Conservation (phyloP, 2,797 vertebrate species). For the Apodemus agrarius region DNA sequence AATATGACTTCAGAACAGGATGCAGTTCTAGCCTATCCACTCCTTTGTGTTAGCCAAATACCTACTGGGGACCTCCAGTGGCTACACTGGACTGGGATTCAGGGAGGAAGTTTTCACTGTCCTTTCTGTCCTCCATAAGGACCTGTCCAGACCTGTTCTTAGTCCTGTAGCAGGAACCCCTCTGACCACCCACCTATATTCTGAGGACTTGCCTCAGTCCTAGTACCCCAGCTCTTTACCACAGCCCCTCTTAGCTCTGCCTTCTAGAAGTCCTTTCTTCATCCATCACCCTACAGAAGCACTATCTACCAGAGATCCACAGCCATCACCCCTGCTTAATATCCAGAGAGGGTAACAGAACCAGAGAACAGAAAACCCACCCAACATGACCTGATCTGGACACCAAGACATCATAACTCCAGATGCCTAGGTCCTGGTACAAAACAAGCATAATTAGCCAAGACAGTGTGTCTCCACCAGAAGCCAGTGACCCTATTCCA, state of each 20-base stretch:
- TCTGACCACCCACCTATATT: not conserved
- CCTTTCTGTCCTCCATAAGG: not conserved
- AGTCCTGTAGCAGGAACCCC: not conserved
- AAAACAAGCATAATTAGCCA: not conserved
- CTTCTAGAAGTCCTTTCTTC: not conserved
- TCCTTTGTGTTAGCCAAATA: not conserved
- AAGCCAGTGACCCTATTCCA: not conserved
- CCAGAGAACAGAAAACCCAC: not conserved
- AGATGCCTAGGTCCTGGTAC: not conserved
- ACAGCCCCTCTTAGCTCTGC: not conserved
- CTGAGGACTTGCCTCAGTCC: not conserved
- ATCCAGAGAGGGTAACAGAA: not conserved
- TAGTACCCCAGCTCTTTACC: not conserved
- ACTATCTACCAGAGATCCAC: not conserved
- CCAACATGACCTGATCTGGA: not conserved
- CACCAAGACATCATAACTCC: not conserved
- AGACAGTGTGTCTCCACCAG: not conserved
- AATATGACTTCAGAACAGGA: not conserved
- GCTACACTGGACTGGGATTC: not conserved
- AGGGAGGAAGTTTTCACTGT: not conserved
- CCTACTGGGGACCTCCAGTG: not conserved
- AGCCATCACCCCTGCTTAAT: too few species aligned
- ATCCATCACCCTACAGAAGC: not conserved
- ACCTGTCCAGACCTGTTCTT: not conserved
- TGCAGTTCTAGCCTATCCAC: not conserved